Base-by-base conservation (phyloP, 2,888 invertebrate genomes). In the Drosophila nigritarsus region DNA sequence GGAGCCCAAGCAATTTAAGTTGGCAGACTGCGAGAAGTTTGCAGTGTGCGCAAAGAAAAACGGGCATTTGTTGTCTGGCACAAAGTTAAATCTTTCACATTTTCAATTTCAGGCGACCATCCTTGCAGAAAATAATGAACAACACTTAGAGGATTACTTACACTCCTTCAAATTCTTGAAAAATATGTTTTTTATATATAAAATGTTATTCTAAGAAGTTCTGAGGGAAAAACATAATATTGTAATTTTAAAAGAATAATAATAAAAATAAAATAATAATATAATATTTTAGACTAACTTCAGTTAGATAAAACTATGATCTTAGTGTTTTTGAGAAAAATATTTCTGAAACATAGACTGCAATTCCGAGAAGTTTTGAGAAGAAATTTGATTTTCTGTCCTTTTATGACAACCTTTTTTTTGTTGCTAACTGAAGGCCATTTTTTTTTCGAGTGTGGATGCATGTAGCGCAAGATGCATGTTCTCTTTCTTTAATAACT, bases 401-500 rank as follows among this genome's bases (percentile, higher is more conserved):
- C 2, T 45, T 24, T 45, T 24, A 15, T 30, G 30, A 9, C 9
- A 30, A 30, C 2, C 0, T 18, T 36, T n/a, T 38, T 2, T 45
- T 18, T 9, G 9, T 49, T 27, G 29, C 6, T 1, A 1, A 18
- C 18, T 49, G 27, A 18, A 18, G 5, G 0, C 2, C 18, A 29
- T 5, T 6, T 27, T 49, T 27, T 27, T 49, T 18, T 0, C 24
- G 18, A 49, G 49, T 49, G 49, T 27, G 27, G 5, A 59, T 62
- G 51, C 30, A 42, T 56, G 50, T 30, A 32, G 2, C 18, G 65
- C 29, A 34, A 42, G 65, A 64, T 50, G 69, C 73, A 63, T 62
- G 73, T 51, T 51, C 54, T 49, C 53, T 42, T 58, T 62, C 29
- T 64, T 59, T 69, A 55, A 79, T 71, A 80, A 77, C 77, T 87